phyloP scores from a whole-genome alignment of 2,113 vertebrate genomes.

The Sus scrofa region DNA sequence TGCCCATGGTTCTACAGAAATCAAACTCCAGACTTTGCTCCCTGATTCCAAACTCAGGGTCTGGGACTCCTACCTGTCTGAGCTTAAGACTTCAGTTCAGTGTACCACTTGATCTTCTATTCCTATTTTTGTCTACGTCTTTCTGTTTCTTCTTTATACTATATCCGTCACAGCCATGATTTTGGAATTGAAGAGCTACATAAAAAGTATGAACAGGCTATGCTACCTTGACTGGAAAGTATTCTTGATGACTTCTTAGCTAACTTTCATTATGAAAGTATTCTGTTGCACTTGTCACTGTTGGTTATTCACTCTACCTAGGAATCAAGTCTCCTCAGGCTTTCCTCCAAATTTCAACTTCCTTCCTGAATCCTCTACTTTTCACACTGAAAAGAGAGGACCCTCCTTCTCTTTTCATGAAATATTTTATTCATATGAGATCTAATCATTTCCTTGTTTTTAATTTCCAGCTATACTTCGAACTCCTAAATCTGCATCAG shows the following conservation, averaged over 20 bases:
- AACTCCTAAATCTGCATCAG: background rate
- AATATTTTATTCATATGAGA: background rate
- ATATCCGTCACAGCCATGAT: background rate
- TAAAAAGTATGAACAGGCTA: background rate
- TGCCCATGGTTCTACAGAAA: background rate
- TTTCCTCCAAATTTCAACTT: background rate
- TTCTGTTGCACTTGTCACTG: background rate
- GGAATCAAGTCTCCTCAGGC: background rate
- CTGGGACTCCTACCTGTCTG: background rate
- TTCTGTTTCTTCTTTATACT: background rate
- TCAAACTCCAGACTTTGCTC: background rate
- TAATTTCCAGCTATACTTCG: background rate
- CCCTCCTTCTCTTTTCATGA: background rate
- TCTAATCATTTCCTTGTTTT: background rate
- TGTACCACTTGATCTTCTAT: background rate
- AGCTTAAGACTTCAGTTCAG: background rate
- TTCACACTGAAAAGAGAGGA: background rate
- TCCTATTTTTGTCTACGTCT: background rate
- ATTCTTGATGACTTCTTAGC: background rate
- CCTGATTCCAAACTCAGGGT: background rate
- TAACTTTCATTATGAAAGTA: background rate
- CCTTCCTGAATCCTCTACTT: background rate
- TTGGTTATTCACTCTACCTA: background rate
- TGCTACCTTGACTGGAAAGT: background rate
- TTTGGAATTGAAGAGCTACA: background rate